These are phyloP conservation scores for Cynopterus brachyotis DNA, from an alignment of 2,113 vertebrate genomes.

Conservation along the genomic window DNA sequence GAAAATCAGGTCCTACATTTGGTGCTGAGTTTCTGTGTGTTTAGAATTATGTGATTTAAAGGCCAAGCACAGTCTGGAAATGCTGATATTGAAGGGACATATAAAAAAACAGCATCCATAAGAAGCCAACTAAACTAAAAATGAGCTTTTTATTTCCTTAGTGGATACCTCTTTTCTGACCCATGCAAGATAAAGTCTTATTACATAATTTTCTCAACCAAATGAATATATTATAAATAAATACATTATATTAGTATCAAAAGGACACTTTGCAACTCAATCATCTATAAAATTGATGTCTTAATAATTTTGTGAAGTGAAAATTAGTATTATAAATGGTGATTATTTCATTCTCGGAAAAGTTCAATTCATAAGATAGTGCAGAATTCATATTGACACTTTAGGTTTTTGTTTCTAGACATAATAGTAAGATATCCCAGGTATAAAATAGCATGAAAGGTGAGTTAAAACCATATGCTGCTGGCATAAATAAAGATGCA, in stretches of 20 bases:
- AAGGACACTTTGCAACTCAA: neutral
- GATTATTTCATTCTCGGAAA: neutral
- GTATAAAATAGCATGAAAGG: neutral
- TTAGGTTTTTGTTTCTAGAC: neutral
- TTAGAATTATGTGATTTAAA: neutral
- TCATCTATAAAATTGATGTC: neutral
- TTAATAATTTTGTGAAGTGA: neutral
- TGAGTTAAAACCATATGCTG: accelerated
- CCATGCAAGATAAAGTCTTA: neutral
- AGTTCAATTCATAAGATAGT: neutral
- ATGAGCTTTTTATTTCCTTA: neutral
- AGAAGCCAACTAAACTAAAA: neutral
- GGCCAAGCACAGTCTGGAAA: neutral
- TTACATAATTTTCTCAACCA: neutral
- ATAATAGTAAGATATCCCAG: neutral
- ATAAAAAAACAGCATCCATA: neutral
- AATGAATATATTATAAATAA: neutral
- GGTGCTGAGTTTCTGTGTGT: neutral
- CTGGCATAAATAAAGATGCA: neutral
- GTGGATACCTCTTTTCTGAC: neutral
- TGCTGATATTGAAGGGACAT: neutral
- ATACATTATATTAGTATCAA: neutral
- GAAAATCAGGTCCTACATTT: neutral
- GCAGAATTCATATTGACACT: neutral
- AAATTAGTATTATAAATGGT: neutral